Conservation (phyloP, 2,113 vertebrate genomes). For the Caranx melampygus region DNA sequence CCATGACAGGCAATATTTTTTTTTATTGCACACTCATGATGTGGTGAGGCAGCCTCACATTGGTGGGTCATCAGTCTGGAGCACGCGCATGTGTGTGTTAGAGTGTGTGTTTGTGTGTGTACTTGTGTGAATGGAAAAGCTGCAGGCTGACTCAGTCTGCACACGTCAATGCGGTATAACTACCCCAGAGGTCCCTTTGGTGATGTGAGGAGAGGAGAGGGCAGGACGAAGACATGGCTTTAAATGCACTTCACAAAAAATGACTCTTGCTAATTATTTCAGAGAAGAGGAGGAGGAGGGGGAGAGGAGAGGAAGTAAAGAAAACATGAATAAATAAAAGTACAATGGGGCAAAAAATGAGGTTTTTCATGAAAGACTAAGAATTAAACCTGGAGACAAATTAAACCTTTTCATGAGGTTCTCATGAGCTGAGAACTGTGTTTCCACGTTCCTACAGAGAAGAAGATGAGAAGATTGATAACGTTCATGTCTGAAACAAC, state of each 20-base stretch:
- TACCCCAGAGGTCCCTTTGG: conserved; percentile 17
- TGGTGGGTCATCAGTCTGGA: conserved; percentile 16
- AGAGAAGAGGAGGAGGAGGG: conserved; percentile 1
- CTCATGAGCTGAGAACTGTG: not conserved
- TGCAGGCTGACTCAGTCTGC: conserved; percentile 26
- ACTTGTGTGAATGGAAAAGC: conserved; percentile 4
- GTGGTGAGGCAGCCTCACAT: conserved; percentile 15
- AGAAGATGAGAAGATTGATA: not conserved
- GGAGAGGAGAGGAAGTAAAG: not conserved
- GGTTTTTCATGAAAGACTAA: not conserved
- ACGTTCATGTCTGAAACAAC: not conserved
- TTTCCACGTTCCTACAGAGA: not conserved
- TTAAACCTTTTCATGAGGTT: not conserved
- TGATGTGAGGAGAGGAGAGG: conserved; percentile 28
- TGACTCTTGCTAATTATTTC: conserved; percentile 33
- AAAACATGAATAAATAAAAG: not conserved
- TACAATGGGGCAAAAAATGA: not conserved
- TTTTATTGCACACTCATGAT: conserved; percentile 5
- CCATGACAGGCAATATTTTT: conserved; percentile 9
- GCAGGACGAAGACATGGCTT: conserved; percentile 21
- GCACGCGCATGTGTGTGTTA: not conserved
- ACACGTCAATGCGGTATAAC: conserved; percentile 19
- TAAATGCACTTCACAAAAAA: conserved; percentile 19
- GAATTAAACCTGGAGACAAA: not conserved
- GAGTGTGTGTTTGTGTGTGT: not conserved